Evolutionary conservation across 2,797 vertebrate species (phyloP).

Genomic region (Cygnus olor): DNA sequence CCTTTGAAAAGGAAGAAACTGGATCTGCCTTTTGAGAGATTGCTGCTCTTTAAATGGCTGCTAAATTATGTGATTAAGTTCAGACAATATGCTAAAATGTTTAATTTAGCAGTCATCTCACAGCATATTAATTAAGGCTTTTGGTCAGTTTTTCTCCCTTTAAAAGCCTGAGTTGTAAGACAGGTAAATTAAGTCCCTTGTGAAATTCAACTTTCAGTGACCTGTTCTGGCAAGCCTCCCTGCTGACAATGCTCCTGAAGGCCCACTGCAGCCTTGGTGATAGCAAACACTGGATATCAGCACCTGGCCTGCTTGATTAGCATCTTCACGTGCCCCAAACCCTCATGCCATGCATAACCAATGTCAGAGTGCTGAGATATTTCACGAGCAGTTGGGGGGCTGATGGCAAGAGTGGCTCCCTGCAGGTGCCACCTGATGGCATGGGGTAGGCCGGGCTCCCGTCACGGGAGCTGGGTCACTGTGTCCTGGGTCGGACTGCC

Average conservation of each 20-base stretch:
- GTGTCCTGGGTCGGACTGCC: not conserved
- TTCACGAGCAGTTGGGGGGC: accelerated
- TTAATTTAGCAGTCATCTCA: slow-evolving; percentile 15
- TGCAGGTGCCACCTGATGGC: not conserved
- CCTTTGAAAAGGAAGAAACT: not conserved
- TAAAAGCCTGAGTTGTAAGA: not conserved
- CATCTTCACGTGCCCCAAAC: accelerated
- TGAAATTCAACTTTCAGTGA: not conserved
- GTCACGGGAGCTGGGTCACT: not conserved
- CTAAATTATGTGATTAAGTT: not conserved
- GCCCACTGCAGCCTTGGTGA: not conserved
- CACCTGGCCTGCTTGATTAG: not conserved
- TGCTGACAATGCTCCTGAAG: accelerated
- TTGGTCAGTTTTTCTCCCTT: not conserved
- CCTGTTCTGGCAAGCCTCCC: not conserved
- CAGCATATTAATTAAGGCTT: slow-evolving; percentile 38
- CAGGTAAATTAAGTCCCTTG: not conserved
- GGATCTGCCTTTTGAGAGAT: not conserved
- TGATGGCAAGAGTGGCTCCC: accelerated
- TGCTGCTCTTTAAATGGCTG: not conserved
- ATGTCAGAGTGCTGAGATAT: accelerated
- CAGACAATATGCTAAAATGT: not conserved
- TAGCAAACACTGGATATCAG: not conserved
- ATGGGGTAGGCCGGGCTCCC: not conserved
- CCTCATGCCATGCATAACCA: accelerated